Evolutionary conservation across 2,888 invertebrate genomes (phyloP), one percentile per base, ranked within the genome.

Genomic region (Sarcophaga rosellei): DNA sequence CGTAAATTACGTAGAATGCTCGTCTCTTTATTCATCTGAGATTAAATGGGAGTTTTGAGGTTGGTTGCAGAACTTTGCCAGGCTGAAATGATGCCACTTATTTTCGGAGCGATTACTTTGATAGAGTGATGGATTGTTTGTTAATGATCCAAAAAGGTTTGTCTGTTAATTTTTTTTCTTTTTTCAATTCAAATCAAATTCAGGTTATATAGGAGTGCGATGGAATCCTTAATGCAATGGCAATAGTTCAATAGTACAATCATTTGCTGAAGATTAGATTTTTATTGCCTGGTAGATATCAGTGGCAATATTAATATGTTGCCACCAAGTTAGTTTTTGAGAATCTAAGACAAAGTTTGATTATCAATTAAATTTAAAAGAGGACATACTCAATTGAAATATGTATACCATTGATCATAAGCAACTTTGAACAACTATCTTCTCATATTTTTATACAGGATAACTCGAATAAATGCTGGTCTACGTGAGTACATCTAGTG

Each of bases 191-290:
- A 63, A 44, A 47, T 80, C 65, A 21, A 3, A 45, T 63, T 59
- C 69, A 63, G 47, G 59, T 80, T 69, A 21, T 44, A 25, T n/a
- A 17, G 17, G 15, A 20, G 53, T 15, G 17, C 53, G 1, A 53
- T 47, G 21, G 65, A 70, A 70, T 78, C 20, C 65, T 73, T 73
- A 59, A 77, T 70, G 15, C 1, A 2, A 53, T 17, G 66, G 66
- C 74, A 25, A 81, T 80, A 79, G 73, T 83, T 86, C 81, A n/a
- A n/a, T n/a, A n/a, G n/a, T 81, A 84, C 86, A 81, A 86, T 84
- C 57, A 72, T 61, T 57, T 62, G 47, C 35, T 44, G 57, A 57
- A 77, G 73, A 57, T 86, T 61, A n/a, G 17, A 61, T 25, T 45
- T 70, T 59, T 62, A 15, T 15, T 20, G 15, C 5, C 2, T 69